A percentile compares a stretch with the other conserved stretches of the same genome.
These are phyloP conservation scores for Hypercompe scribonia DNA, from an alignment of 2,888 invertebrate species.

Conservation along the genomic window DNA sequence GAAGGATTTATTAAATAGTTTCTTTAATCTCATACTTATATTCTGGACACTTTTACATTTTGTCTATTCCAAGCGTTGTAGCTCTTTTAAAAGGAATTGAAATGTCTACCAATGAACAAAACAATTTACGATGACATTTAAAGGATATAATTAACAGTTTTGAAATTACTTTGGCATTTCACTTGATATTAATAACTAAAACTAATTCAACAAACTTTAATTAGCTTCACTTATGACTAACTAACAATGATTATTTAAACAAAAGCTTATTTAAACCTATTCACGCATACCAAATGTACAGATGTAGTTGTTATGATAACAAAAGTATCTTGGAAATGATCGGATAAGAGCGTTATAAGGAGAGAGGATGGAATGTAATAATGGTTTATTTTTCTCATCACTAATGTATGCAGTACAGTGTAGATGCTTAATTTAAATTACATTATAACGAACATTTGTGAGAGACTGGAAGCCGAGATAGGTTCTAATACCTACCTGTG, in stretches of 20 bases:
- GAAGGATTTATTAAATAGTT: background rate
- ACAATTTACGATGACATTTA: background rate
- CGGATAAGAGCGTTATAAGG: background rate
- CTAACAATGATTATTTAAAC: background rate
- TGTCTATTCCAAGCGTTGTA: too few relatives aligned
- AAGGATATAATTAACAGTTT: background rate
- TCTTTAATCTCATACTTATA: background rate
- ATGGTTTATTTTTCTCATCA: too few relatives aligned
- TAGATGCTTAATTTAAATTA: too few relatives aligned
- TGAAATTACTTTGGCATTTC: background rate
- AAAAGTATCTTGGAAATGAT: background rate
- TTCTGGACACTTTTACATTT: background rate
- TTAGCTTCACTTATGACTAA: background rate
- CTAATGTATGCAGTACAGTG: too few relatives aligned
- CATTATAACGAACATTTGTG: too few relatives aligned
- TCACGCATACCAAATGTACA: background rate
- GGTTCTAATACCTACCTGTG: too few relatives aligned
- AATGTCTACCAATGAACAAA: background rate
- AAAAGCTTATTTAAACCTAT: background rate
- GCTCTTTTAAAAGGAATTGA: background rate
- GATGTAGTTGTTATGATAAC: background rate
- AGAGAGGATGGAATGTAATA: too few relatives aligned
- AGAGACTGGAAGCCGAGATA: too few relatives aligned
- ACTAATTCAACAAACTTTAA: background rate
- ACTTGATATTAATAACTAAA: background rate